Evolutionary conservation across 2,888 invertebrate genomes (phyloP), one percentile per base, ranked within the genome.

Genomic region (Drosophila acutilabella): DNA sequence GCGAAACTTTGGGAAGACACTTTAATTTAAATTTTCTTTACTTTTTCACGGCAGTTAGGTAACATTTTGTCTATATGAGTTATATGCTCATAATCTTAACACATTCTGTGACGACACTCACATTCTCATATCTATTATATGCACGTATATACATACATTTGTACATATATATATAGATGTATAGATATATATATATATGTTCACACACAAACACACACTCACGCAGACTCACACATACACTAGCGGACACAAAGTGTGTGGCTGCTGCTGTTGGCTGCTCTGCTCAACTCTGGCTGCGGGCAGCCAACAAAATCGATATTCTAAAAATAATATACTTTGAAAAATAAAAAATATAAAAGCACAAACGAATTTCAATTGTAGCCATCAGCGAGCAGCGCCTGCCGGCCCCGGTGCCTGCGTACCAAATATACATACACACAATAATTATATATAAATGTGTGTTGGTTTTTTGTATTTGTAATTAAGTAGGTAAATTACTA

Each of bases 291-390:
- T 61, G 74, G 77, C 75, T 78, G 79, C 79, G 76, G 74, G 73
- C 71, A 74, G 81, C 78, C 82, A 76, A 88, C 80, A 89, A 90
- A 89, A 89, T 89, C 88, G 88, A 89, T 89, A 90, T 89, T 89
- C 88, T 89, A 89, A 89, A 89, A 89, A 89, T 89, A 89, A 90
- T 90, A 88, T 87, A 82, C 82, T 80, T 83, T 79, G 88, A 83
- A 88, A 88, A 87, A 85, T 74, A 84, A 76, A 80, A 74, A 77
- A 64, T 60, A 73, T 68, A 80, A 80, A 86, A 78, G 80, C 85
- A 74, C 71, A 73, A 75, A 81, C 68, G 74, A 82, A 80, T 58
- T 79, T 81, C 80, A 78, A 88, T 86, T 86, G 86, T 79, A 71
- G 80, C 64, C 66, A 66, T 44, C 68, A 61, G 67, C 57, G 41